Conservation (phyloP, 2,797 vertebrate genomes). For the Enoplosus armatus region DNA sequence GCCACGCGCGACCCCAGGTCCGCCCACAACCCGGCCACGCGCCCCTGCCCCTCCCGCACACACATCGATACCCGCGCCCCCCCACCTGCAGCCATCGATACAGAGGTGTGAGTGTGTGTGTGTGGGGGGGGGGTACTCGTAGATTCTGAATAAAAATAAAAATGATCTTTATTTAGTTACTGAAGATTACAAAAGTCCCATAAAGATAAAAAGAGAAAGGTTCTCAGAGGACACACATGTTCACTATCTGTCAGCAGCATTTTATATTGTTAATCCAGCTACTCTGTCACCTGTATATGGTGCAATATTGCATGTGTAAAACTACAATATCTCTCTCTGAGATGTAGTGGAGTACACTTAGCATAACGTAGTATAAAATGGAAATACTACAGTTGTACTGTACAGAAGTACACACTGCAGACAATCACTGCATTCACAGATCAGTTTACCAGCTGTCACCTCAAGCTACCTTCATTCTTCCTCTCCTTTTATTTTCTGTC, state of each 20-base stretch:
- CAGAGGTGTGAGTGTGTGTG: too few species aligned
- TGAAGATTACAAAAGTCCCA: too few species aligned
- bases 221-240: too few species aligned
- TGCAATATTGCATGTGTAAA: too few species aligned
- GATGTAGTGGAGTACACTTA: not conserved
- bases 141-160: too few species aligned
- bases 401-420: not conserved
- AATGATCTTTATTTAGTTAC: not conserved
- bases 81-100: conserved; percentile 52
- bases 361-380: not conserved
- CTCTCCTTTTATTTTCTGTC: not conserved
- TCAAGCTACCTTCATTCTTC: not conserved
- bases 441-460: conserved; percentile 15
- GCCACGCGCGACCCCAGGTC: conserved; percentile 12
- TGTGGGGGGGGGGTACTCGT: too few species aligned
- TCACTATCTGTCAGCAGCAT: too few species aligned
- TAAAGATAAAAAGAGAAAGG: too few species aligned
- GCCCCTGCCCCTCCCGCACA: not conserved
- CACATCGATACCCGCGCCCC: conserved; percentile 46
- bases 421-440: conserved; percentile 24
- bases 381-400: not conserved
- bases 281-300: too few species aligned
- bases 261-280: too few species aligned
- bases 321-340: not conserved
- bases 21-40: conserved; percentile 8